A percentile compares a stretch with the other conserved stretches of the same genome.
Conservation (phyloP, 2,888 invertebrate genomes). For the Nomada ferruginata region DNA sequence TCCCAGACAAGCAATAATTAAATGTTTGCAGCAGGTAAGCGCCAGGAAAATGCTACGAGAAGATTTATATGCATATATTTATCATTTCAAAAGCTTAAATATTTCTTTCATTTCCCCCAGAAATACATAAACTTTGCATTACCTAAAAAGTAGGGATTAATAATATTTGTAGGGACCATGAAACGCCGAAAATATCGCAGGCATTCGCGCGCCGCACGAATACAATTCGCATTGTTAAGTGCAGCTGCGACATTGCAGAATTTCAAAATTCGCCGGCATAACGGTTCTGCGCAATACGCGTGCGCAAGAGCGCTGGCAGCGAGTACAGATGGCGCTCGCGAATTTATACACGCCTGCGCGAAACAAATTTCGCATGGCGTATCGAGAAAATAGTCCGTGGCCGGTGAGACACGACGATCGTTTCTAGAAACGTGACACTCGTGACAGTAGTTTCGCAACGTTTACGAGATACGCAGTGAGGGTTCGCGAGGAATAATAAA, state of each 20-base stretch:
- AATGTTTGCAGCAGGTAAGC: background rate
- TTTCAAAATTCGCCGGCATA: slow-evolving; percentile 52
- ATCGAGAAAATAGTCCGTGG: slow-evolving; percentile 62
- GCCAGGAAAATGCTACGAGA: background rate
- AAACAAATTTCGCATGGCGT: slow-evolving; percentile 24
- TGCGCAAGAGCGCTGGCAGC: background rate
- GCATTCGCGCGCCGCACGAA: background rate
- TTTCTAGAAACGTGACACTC: slow-evolving; percentile 37
- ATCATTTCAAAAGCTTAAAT: too few species aligned
- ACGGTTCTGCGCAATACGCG: slow-evolving; percentile 22
- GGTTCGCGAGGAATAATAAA: background rate
- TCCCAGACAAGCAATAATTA: background rate
- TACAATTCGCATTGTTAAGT: background rate
- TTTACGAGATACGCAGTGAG: background rate
- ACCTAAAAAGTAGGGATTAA: too few species aligned
- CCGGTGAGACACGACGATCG: slow-evolving; percentile 55
- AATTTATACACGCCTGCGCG: slow-evolving; percentile 42
- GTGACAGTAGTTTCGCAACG: slow-evolving; percentile 32
- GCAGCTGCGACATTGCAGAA: background rate
- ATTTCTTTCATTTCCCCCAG: too few species aligned
- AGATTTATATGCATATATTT: too few species aligned
- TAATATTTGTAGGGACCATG: too few species aligned
- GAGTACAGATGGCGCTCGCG: slow-evolving; percentile 39
- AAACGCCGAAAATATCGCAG: background rate
- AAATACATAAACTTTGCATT: too few species aligned